Conservation (phyloP, 2,113 vertebrate species). For the Pollachius pollachius region DNA sequence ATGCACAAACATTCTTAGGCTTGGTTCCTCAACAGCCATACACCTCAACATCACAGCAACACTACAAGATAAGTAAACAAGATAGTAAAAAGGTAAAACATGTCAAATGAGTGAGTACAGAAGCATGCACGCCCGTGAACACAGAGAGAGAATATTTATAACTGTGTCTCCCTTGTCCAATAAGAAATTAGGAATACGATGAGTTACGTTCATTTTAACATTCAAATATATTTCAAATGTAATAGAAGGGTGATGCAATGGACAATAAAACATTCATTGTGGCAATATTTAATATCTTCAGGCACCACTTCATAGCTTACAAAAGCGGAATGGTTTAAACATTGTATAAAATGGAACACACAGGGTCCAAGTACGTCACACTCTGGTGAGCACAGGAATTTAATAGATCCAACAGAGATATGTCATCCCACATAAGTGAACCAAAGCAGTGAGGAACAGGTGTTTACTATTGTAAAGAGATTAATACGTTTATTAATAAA, state of each 20-base stretch:
- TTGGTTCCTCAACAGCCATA: no score
- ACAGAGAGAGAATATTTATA: not conserved
- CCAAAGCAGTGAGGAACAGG: not conserved
- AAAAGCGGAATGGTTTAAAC: not conserved
- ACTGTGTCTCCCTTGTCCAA: not conserved
- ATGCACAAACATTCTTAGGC: constrained; percentile 1
- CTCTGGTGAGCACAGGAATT: not conserved
- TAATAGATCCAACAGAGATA: not conserved
- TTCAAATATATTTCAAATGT: not conserved
- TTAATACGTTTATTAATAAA: no score
- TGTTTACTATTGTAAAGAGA: not conserved
- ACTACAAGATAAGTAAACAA: no score
- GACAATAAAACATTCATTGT: not conserved
- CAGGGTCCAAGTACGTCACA: not conserved
- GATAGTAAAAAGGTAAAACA: no score
- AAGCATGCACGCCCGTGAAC: no score
- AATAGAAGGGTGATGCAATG: not conserved
- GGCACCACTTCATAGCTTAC: not conserved
- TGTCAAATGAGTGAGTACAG: no score
- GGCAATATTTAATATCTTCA: not conserved
- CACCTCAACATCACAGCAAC: no score
- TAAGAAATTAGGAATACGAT: not conserved
- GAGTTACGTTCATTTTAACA: not conserved
- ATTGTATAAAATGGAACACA: not conserved
- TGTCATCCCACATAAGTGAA: no score